Evolutionary conservation across 2,888 invertebrate species (phyloP), one percentile per base, ranked within the genome.

Genomic region (Sympetrum striolatum): DNA sequence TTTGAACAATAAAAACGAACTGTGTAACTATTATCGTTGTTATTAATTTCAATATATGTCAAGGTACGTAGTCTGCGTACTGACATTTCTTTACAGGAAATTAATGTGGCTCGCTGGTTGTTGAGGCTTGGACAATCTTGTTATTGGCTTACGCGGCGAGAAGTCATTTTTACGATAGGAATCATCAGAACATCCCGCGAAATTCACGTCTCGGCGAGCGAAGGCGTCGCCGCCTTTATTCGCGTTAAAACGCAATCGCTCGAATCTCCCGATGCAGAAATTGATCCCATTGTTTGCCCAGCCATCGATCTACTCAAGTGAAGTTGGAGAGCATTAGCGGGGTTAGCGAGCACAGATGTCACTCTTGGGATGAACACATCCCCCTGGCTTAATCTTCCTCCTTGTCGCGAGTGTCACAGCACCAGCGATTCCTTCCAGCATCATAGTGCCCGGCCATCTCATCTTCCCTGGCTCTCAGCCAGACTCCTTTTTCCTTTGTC

Each of bases 361-460:
- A 86, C 60, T 86, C 86, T 37, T 35, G 86, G 86, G 86, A 60
- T 86, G 86, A 86, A 60, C 60, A 86, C 86, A 37, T 86, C 86
- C 86, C 86, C 35, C 60, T 37, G 86, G 86, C 86, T 86, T 86
- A 86, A 86, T 86, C 86, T 86, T 86, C 60, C 60, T 86, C 86
- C 86, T 60, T 86, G 86, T 86, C 60, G 86, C 60, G 60, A n/a
- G 39, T 60, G 86, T 60, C 58, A 37, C 82, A 35, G 82, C 35
- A 22, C 22, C 35, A 25, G 60, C 58, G 60, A 86, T 60, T 60
- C 86, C 86, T n/a, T 80, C 80, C 15, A 12, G 25, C 37, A 25
- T 80, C 64, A 8, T 64, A 25, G 64, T 10, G n/a, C 8, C 22
- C n/a, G 18, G 31, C 37, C 80, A 14, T 25, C 80, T 80, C 35